A percentile compares a stretch with the other conserved stretches of the same genome.
phyloP scores from a whole-genome alignment of 2,113 vertebrate genomes.

The Phasianus colchicus region DNA sequence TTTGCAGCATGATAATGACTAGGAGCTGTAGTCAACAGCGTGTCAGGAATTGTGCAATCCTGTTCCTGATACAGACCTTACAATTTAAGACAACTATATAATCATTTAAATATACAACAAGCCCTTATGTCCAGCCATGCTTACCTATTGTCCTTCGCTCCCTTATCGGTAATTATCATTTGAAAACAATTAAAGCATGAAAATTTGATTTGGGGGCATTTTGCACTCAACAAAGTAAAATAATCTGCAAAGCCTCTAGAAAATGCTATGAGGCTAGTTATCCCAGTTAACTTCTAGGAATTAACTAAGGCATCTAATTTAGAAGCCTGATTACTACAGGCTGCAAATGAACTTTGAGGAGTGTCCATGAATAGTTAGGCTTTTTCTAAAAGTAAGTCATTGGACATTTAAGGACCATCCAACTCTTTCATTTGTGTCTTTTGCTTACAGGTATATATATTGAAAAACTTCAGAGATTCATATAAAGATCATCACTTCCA shows the following conservation, averaged over 20 bases:
- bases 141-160: neutral
- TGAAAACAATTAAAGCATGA: neutral
- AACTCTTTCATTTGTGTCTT: neutral
- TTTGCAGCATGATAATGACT: neutral
- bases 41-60: neutral
- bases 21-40: neutral
- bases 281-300: neutral
- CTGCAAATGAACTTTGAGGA: neutral
- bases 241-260: neutral
- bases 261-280: neutral
- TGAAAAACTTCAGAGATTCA: neutral
- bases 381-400: neutral
- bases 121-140: neutral
- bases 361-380: neutral
- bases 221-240: neutral
- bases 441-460: neutral
- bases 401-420: neutral
- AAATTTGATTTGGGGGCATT: neutral
- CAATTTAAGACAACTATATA: neutral
- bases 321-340: neutral
- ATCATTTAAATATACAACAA: neutral
- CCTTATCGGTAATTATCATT: neutral
- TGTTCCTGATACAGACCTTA: neutral
- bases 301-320: neutral
- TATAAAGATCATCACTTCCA: neutral